Base-by-base conservation (phyloP, 2,888 invertebrate genomes). In the Serripes groenlandicus region DNA sequence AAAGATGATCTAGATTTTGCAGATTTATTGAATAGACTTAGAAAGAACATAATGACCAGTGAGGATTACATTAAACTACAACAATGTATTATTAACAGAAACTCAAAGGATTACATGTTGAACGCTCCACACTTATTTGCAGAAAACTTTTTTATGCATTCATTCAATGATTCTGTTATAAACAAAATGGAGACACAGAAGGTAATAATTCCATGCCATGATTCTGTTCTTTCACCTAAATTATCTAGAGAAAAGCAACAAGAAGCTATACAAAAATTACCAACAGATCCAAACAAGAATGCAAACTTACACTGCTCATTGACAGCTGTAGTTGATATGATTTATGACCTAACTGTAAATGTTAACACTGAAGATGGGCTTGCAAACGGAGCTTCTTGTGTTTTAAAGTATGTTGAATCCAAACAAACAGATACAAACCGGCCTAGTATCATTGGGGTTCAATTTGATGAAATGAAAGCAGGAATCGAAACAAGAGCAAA, bases 401-500 rank as follows among this genome's bases (percentile, higher is more conserved):
- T 79, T 28, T 72, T 81, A 4, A 71, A 73, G 54, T 11, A 52
- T 18, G 42, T 86, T 68, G 81, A 86, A 75, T 75, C 75, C 49
- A 83, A 70, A 73, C 68, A 75, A 49, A 42, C n/a, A 34, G 60
- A 62, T 30, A 68, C 75, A 35, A 54, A 5, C 35, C 69, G 84
- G 58, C 81, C 85, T 68, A 74, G 74, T 66, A 86, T 86, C 32
- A 74, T 83, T 42, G 81, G 85, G 80, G 80, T 83, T 11, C 30
- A 60, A 32, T 80, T 85, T 78, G 71, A 64, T 75, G 80, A 78
- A 37, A 7, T n/a, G 35, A 64, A 68, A 35, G 60, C 78, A 58
- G 81, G 81, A 5, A 68, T n/a, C 18, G 28, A n/a, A 35, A 68
- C 62, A 32, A 37, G 81, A 66, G 35, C 54, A 28, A 75, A 83